These are phyloP conservation scores for Tautogolabrus adspersus DNA, from an alignment of 2,113 vertebrate genomes.

Conservation along the genomic window DNA sequence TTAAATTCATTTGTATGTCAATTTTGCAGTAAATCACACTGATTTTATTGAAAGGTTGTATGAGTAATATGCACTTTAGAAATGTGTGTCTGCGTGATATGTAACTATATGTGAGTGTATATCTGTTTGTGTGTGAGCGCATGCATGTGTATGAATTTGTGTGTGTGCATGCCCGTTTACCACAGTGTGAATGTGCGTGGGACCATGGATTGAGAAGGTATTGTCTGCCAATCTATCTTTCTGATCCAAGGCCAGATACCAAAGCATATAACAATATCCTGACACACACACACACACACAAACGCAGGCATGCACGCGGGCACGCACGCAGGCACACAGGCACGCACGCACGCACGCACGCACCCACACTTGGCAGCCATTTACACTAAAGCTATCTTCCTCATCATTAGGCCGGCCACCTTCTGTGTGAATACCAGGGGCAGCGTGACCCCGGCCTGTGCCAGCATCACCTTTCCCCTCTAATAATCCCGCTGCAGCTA, in stretches of 20 bases:
- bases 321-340: conserved; percentile 7
- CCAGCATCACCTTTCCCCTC: conserved; percentile 55
- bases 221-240: conserved; percentile 62
- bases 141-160: not conserved
- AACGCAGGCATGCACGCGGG: not conserved
- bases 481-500: conserved; percentile 30
- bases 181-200: conserved; percentile 34
- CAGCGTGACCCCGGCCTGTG: conserved; percentile 59
- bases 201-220: conserved; percentile 35
- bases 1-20: not conserved
- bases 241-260: conserved; percentile 68
- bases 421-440: conserved; percentile 65
- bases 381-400: conserved; percentile 64
- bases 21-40: not conserved
- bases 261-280: conserved; percentile 30
- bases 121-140: too few relatives aligned
- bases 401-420: conserved; percentile 76
- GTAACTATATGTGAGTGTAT: too few relatives aligned
- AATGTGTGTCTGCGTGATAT: not conserved
- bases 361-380: conserved; percentile 58
- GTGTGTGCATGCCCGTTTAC: not conserved
- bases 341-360: not conserved
- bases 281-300: not conserved
- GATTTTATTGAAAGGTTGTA: not conserved
- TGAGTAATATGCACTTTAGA: not conserved